These are phyloP conservation scores for Ecliptopera silaceata DNA, from an alignment of 2,888 invertebrate species.

Conservation along the genomic window DNA sequence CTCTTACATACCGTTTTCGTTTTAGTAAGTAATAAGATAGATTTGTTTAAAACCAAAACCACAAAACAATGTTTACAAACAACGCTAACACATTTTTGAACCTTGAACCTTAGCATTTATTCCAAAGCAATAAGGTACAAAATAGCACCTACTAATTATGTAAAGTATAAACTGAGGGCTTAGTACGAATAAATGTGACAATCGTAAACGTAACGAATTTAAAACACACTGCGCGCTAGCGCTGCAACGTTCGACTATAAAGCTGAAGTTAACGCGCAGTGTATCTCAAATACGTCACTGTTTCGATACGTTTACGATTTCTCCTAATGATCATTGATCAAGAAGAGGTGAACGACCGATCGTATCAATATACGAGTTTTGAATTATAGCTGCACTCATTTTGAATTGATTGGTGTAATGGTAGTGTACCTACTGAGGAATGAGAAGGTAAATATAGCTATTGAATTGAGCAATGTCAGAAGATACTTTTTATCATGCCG, in stretches of 20 bases:
- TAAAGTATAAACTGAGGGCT: no score
- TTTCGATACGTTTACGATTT: no score
- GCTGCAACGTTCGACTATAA: no score
- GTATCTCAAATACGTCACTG: no score
- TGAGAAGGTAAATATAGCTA: background rate
- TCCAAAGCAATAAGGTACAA: background rate
- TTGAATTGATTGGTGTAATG: slow-evolving; percentile 33
- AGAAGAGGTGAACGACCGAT: slow-evolving; percentile 25
- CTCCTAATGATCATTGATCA: slow-evolving; percentile 20
- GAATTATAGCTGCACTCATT: slow-evolving; percentile 34
- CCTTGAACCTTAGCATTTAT: background rate
- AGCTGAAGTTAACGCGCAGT: no score
- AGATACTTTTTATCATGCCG: no score
- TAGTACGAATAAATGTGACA: no score
- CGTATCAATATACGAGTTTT: slow-evolving; percentile 30
- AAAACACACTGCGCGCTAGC: no score
- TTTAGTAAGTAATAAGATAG: background rate
- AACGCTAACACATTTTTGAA: background rate
- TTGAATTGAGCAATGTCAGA: no score
- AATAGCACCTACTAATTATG: slow-evolving; percentile 6
- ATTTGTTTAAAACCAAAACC: slow-evolving; percentile 4
- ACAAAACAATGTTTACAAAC: slow-evolving; percentile 20
- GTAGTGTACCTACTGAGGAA: background rate
- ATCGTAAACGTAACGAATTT: no score
- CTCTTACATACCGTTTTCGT: no score